A percentile compares a stretch with the other conserved stretches of the same genome.
phyloP scores from a whole-genome alignment of 2,888 invertebrate genomes.

The Amiota communis region DNA sequence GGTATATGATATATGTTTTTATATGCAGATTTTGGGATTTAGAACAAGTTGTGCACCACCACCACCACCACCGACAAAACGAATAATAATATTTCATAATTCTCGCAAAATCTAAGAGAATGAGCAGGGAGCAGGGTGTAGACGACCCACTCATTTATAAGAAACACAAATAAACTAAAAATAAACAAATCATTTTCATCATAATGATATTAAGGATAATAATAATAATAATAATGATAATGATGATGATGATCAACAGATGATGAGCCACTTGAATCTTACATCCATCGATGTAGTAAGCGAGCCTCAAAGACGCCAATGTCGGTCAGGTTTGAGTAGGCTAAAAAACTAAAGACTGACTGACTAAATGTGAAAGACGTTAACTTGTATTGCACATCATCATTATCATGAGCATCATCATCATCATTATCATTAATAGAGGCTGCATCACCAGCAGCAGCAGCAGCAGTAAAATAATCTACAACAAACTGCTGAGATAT shows the following conservation, averaged over 20 bases:
- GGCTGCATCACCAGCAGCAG: neutral
- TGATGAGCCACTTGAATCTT: conserved; percentile 15
- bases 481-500: no score
- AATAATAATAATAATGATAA: neutral
- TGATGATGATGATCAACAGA: neutral
- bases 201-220: neutral
- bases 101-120: neutral
- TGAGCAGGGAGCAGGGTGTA: no score
- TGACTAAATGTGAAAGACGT: neutral
- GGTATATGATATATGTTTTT: conserved; percentile 1
- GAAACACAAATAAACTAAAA: neutral
- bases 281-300: neutral
- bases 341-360: neutral
- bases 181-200: neutral
- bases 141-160: conserved; percentile 4
- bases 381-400: conserved; percentile 58
- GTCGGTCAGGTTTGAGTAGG: neutral
- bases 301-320: conserved; percentile 9
- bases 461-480: neutral
- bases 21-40: conserved; percentile 58
- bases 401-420: conserved; percentile 50
- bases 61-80: conserved; percentile 36
- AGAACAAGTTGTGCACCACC: conserved; percentile 61
- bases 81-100: conserved; percentile 62
- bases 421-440: conserved; percentile 16